A percentile compares a stretch with the other conserved stretches of the same genome.
Conservation (phyloP, 2,113 vertebrate species). For the Cepphus grylle region DNA sequence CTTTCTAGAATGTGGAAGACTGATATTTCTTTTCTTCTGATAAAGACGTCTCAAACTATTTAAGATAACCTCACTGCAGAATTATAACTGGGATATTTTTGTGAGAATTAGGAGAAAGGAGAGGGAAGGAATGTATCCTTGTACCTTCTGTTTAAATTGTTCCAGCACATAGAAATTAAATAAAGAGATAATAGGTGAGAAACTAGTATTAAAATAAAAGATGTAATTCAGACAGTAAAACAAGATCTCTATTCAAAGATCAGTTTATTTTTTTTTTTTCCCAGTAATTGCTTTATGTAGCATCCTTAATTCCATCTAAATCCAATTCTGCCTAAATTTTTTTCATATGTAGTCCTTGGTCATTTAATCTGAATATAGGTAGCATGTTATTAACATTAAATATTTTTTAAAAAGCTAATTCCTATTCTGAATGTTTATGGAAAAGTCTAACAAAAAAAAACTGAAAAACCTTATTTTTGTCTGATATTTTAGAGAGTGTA, state of each 20-base stretch:
- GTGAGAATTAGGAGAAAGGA: neutral
- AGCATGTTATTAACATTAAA: neutral
- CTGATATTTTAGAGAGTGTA: neutral
- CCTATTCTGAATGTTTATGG: neutral
- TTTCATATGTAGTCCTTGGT: neutral
- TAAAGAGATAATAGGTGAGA: neutral
- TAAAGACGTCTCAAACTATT: neutral
- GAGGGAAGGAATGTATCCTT: accelerated
- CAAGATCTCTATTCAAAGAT: neutral
- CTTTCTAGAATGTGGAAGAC: neutral
- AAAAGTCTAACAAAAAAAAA: neutral
- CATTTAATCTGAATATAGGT: neutral
- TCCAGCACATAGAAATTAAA: neutral
- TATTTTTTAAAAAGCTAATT: neutral
- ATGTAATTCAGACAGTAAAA: neutral
- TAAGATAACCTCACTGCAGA: neutral
- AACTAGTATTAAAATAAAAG: neutral
- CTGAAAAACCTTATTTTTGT: neutral
- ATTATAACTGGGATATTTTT: neutral
- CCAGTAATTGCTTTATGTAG: neutral
- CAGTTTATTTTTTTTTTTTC: neutral
- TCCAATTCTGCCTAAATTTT: neutral
- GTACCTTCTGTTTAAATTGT: neutral
- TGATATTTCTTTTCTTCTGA: neutral
- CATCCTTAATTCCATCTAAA: neutral